A percentile compares a stretch with the other conserved stretches of the same genome.
Evolutionary conservation across 2,113 vertebrate genomes (phyloP).

Genomic region (Centropristis striata): DNA sequence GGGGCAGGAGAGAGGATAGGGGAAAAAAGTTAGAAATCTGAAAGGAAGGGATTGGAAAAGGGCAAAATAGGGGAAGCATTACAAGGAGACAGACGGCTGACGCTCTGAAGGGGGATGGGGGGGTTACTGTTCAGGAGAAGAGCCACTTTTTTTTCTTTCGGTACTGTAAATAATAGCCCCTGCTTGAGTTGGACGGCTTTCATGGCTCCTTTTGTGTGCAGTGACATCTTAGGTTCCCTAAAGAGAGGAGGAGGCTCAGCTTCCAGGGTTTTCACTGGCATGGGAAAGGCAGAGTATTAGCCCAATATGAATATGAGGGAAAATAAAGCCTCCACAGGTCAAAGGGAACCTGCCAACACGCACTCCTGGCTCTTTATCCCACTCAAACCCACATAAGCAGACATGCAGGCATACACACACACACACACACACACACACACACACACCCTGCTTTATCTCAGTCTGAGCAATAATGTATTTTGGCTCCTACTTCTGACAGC

Average conservation of each 20-base stretch:
- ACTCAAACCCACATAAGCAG: slow-evolving; percentile 53
- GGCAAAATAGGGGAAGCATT: slow-evolving; percentile 66
- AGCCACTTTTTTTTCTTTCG: slow-evolving; percentile 80
- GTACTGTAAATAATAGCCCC: slow-evolving; percentile 84
- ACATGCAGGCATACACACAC: slow-evolving; percentile 34
- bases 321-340: slow-evolving; percentile 73
- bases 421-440: slow-evolving; percentile 16
- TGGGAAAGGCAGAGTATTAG: slow-evolving; percentile 79
- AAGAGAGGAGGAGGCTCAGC: slow-evolving; percentile 73
- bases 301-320: slow-evolving; percentile 75
- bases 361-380: slow-evolving; percentile 66
- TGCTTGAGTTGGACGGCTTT: slow-evolving; percentile 84
- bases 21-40: slow-evolving; percentile 38
- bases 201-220: slow-evolving; percentile 80
- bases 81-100: slow-evolving; percentile 67
- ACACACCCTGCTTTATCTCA: slow-evolving; percentile 46
- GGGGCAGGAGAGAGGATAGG: slow-evolving; percentile 42
- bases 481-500: slow-evolving; percentile 47
- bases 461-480: slow-evolving; percentile 51
- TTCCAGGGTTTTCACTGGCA: slow-evolving; percentile 77
- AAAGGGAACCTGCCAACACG: slow-evolving; percentile 74
- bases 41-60: slow-evolving; percentile 59
- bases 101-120: slow-evolving; percentile 23
- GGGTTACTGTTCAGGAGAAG: slow-evolving; percentile 48
- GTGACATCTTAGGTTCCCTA: slow-evolving; percentile 81